These are phyloP conservation scores for Parus major DNA, from an alignment of 2,113 vertebrate genomes.

Conservation along the genomic window DNA sequence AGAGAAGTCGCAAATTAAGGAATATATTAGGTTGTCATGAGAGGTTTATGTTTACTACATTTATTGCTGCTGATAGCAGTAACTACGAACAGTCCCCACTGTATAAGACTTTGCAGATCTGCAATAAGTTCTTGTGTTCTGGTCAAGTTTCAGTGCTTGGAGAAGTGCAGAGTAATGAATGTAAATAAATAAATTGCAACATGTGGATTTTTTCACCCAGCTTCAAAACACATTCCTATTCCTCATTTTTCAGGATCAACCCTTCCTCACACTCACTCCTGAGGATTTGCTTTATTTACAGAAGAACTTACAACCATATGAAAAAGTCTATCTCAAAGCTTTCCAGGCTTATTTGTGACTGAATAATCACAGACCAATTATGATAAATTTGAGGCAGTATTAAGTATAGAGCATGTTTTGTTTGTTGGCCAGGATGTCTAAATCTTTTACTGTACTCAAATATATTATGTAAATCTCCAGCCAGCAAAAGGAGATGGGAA, in stretches of 20 bases:
- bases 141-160: neutral
- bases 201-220: neutral
- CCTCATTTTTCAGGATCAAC: slow-evolving; percentile 25
- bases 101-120: slow-evolving; percentile 29
- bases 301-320: neutral
- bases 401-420: neutral
- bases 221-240: neutral
- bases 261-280: slow-evolving; percentile 15
- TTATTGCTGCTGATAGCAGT: slow-evolving; percentile 56
- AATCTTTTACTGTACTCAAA: neutral
- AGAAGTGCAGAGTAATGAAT: slow-evolving; percentile 35
- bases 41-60: slow-evolving; percentile 43
- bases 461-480: slow-evolving; percentile 4
- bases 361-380: slow-evolving; percentile 11
- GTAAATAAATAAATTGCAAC: slow-evolving; percentile 49
- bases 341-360: slow-evolving; percentile 19
- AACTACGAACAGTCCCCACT: slow-evolving; percentile 24
- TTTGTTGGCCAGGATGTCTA: neutral
- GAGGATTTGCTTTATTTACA: slow-evolving; percentile 39
- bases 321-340: slow-evolving; percentile 23
- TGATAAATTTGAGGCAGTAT: slow-evolving; percentile 11
- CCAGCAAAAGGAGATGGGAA: neutral
- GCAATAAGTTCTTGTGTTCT: slow-evolving; percentile 31
- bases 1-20: slow-evolving; percentile 5
- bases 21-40: neutral